These are phyloP conservation scores for Iguana delicatissima DNA, from an alignment of 2,797 vertebrate genomes.

Conservation along the genomic window DNA sequence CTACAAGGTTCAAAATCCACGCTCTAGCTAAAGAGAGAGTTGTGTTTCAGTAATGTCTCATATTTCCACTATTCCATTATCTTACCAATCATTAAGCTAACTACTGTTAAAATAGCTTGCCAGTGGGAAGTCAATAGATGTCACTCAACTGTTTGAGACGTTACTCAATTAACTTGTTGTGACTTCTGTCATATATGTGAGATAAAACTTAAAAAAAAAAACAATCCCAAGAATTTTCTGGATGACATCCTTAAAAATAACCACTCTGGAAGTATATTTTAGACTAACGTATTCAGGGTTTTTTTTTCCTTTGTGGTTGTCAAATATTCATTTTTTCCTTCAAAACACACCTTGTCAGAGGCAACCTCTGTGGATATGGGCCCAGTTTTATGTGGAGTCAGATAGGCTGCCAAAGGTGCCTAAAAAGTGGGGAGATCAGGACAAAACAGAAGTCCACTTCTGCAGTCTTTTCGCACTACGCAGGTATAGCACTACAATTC, in stretches of 20 bases:
- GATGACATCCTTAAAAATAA: constrained; percentile 47
- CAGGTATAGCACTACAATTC: no score
- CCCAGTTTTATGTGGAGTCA: no score
- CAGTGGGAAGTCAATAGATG: constrained; percentile 25
- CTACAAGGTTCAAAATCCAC: constrained; percentile 2
- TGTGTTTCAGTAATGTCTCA: background rate
- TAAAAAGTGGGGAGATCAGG: no score
- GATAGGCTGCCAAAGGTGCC: no score
- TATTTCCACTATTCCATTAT: background rate
- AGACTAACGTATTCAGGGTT: constrained; percentile 26
- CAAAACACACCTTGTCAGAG: no score
- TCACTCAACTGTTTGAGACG: constrained; percentile 18
- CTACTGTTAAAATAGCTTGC: background rate
- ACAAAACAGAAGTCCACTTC: no score
- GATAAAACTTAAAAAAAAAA: background rate
- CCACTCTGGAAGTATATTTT: constrained; percentile 38
- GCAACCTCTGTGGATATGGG: no score
- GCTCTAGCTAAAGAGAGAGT: background rate
- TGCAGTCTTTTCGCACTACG: no score
- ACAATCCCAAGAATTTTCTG: constrained; percentile 35
- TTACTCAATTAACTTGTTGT: background rate
- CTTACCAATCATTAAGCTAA: background rate
- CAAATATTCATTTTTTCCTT: constrained; percentile 53
- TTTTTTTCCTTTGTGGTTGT: constrained; percentile 17
- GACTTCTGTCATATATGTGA: background rate